Evolutionary conservation across 1,140 invertebrate species (phyloP).

Genomic region (Brachionus manjavacas): DNA sequence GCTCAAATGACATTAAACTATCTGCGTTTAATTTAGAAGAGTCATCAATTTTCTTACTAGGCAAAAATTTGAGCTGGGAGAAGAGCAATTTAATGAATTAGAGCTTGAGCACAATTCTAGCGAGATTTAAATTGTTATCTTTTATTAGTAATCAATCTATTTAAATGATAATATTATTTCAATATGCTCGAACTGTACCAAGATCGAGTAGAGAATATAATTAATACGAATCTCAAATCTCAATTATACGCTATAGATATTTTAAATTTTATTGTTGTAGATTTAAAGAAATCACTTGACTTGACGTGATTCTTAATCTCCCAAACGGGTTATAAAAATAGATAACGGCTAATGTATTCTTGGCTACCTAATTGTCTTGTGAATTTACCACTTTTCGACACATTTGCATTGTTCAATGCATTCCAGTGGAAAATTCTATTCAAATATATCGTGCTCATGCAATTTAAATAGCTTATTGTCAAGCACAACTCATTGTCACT

Average conservation of each 20-base stretch:
- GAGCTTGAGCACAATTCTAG: not conserved
- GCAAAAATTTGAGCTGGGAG: not conserved
- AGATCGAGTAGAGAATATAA: not conserved
- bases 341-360: slow-evolving; percentile 7
- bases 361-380: slow-evolving; percentile 26
- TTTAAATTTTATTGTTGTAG: slow-evolving; percentile 7
- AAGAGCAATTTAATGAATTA: not conserved
- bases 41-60: slow-evolving; percentile 32
- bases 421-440: not conserved
- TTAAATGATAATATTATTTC: slow-evolving; percentile 38
- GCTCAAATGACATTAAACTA: not conserved
- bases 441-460: not conserved
- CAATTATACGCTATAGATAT: slow-evolving; percentile 26
- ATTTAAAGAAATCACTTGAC: slow-evolving; percentile 26
- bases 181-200: not conserved
- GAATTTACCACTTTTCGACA: slow-evolving; percentile 14
- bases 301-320: slow-evolving; percentile 21
- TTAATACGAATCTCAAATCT: slow-evolving; percentile 31
- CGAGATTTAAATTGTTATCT: slow-evolving; percentile 30
- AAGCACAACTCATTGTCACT: not conserved
- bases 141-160: slow-evolving; percentile 21
- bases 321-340: slow-evolving; percentile 10
- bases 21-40: not conserved
- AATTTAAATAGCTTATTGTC: not conserved
- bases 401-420: not conserved